Percentiles rank a stretch among this genome's conserved stretches.
Conservation (phyloP, 2,797 vertebrate genomes). For the Avahi laniger region DNA sequence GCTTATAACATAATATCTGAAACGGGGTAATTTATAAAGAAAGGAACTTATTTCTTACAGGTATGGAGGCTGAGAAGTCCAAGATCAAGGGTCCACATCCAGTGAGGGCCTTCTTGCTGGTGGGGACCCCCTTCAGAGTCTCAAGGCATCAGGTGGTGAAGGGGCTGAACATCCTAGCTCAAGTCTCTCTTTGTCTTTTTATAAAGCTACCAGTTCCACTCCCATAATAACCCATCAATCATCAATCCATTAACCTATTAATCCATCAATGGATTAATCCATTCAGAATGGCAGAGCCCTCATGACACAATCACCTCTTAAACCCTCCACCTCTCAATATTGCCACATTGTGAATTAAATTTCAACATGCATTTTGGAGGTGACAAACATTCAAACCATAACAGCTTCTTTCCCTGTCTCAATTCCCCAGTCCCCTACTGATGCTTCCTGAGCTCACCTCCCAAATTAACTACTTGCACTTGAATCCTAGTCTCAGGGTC, state of each 20-base stretch:
- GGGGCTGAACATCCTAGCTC: not conserved
- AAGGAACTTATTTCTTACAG: not conserved
- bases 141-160: not conserved
- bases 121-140: not conserved
- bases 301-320: not conserved
- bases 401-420: not conserved
- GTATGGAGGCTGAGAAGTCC: not conserved
- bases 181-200: not conserved
- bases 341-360: not conserved
- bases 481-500: not conserved
- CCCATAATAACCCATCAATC: not conserved
- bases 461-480: not conserved
- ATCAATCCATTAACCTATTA: not conserved
- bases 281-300: not conserved
- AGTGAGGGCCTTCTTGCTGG: not conserved
- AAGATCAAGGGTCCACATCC: not conserved
- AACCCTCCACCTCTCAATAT: not conserved
- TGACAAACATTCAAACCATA: not conserved
- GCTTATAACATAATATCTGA: not conserved
- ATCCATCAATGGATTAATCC: not conserved
- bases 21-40: not conserved
- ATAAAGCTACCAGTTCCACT: not conserved
- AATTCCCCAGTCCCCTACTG: not conserved
- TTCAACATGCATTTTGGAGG: not conserved
- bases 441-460: not conserved